Percentiles rank a stretch among this genome's conserved stretches.
These are phyloP conservation scores for Papilio polyxenes DNA, from an alignment of 1,140 invertebrate species.

Conservation along the genomic window DNA sequence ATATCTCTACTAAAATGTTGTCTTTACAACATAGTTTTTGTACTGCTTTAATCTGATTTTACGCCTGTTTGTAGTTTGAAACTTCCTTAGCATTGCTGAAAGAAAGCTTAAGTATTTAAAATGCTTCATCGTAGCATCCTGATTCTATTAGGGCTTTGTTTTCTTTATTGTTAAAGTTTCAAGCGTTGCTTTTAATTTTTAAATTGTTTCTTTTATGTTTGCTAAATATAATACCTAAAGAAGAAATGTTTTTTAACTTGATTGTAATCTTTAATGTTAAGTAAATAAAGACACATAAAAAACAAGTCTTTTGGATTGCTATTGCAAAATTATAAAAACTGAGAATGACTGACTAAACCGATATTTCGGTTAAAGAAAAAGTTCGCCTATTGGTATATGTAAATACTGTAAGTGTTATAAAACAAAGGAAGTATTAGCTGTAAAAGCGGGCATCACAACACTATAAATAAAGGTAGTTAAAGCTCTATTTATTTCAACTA, in stretches of 20 bases:
- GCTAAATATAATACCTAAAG: not conserved
- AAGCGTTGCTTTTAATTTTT: slow-evolving; percentile 7
- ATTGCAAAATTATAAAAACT: no score
- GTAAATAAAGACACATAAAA: not conserved
- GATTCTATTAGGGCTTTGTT: slow-evolving; percentile 21
- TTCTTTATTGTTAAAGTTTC: slow-evolving; percentile 19
- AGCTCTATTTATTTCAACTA: slow-evolving; percentile 43
- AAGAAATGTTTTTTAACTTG: no score
- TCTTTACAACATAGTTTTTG: slow-evolving; percentile 11
- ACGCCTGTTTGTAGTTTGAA: slow-evolving; percentile 7
- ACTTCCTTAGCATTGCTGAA: not conserved
- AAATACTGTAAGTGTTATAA: not conserved
- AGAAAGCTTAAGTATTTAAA: slow-evolving; percentile 13
- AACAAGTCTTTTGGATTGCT: no score
- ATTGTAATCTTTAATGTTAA: no score
- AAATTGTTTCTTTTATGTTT: not conserved
- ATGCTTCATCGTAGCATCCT: slow-evolving; percentile 16
- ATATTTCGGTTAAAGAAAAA: no score
- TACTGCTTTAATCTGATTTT: not conserved
- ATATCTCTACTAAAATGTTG: not conserved
- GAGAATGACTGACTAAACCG: no score
- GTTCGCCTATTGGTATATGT: no score
- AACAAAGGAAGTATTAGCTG: not conserved
- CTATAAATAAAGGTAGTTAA: slow-evolving; percentile 34
- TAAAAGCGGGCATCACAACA: slow-evolving; percentile 43